Evolutionary conservation across 92 coral and sea anemone genomes (phyloP), one percentile per base, ranked within the genome.

Genomic region (Hydrozoanthus gracilis): DNA sequence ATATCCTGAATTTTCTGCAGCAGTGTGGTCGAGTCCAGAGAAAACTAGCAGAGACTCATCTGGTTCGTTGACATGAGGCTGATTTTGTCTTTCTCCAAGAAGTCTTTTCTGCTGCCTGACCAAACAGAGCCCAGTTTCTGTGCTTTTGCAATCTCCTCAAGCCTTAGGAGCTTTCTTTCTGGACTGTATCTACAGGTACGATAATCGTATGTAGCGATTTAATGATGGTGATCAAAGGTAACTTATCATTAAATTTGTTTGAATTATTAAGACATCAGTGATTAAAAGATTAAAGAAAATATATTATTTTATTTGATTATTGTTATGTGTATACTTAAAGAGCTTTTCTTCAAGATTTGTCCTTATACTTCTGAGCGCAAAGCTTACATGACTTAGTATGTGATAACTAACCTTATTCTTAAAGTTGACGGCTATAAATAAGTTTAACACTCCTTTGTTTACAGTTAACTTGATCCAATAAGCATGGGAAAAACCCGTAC

Each of bases 81-180:
- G 76, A 47, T 82, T 45, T 52, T 83, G 87, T 14, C 75, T 83
- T 44, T 62, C 87, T 49, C 87, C 87, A 76, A 83, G 75, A n/a
- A 69, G 79, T 80, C 70, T 52, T 80, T 78, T 56, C 48, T 78
- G 69, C 54, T 78, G 49, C 83, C 83, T 55, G 83, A 78, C 83
- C 83, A 78, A 78, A 78, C 69, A 70, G 73, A 83, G 20, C 87
- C 87, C 55, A 83, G 67, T 3, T 83, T 47, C 51, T 83, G 54
- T 16, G 73, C 62, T 83, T 83, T 69, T 46, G 87, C 87, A 83
- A 83, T 71, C 45, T 69, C 55, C 77, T 83, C 78, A 20, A 83
- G 62, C 79, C 50, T 69, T 35, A 83, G 79, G 44, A 83, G 87
- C n/a, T 76, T 54, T 71, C 18, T 77, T 60, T 83, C 87, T 46